These are phyloP conservation scores for Pseudorhiza aurosa DNA, from an alignment of 30 jellyfish, hydroid and myxozoan species.

Conservation along the genomic window DNA sequence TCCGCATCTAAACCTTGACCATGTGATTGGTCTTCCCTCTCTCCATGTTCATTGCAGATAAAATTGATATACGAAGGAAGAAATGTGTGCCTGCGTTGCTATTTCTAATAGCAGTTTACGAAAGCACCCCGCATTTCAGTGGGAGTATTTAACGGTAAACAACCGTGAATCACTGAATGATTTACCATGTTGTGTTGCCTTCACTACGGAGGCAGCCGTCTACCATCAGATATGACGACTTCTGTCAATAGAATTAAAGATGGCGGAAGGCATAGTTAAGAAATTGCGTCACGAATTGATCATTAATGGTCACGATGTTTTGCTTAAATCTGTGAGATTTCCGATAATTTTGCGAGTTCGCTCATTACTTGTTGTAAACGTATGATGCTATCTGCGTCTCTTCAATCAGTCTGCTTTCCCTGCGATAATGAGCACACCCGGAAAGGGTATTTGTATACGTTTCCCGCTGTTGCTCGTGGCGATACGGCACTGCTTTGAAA, in stretches of 20 bases:
- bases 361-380: neutral
- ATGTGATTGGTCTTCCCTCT: too few species aligned
- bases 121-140: neutral
- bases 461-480: neutral
- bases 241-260: neutral
- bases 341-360: neutral
- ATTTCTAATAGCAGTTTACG: neutral
- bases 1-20: too few species aligned
- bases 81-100: conserved; percentile 13
- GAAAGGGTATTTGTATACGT: too few species aligned
- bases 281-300: neutral
- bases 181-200: neutral
- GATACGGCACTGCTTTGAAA: neutral
- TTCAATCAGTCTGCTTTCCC: neutral
- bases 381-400: neutral
- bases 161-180: neutral
- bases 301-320: neutral
- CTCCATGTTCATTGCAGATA: too few species aligned
- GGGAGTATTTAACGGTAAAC: neutral
- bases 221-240: neutral
- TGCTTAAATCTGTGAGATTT: neutral
- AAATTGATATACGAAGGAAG: too few species aligned
- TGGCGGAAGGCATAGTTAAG: neutral
- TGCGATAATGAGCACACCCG: too few species aligned
- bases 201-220: neutral